Evolutionary conservation across 2,797 vertebrate species (phyloP).

Genomic region (Gymnoscopelus microlampas): DNA sequence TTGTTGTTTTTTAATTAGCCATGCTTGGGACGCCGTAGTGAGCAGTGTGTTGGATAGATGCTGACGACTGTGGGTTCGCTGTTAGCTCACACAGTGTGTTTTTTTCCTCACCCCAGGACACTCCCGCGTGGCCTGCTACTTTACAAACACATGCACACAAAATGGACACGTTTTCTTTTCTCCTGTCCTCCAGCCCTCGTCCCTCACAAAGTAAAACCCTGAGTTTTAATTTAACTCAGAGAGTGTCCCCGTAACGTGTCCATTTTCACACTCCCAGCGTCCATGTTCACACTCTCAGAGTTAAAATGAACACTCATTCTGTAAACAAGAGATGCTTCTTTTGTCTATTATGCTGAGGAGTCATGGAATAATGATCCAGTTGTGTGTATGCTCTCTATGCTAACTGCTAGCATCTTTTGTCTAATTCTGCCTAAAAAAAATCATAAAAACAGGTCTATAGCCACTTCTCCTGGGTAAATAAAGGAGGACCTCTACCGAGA

Average conservation of each 20-base stretch:
- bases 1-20: constrained; percentile 89
- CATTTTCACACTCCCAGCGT: no score
- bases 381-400: constrained; percentile 8
- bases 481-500: constrained; percentile 64
- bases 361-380: neutral
- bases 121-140: constrained; percentile 61
- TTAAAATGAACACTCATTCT: no score
- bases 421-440: constrained; percentile 62
- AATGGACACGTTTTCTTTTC: constrained; percentile 27
- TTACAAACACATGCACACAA: constrained; percentile 40
- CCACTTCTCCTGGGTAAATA: constrained; percentile 59
- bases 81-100: constrained; percentile 60
- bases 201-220: no score
- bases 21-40: constrained; percentile 71
- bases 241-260: no score
- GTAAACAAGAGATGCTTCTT: no score
- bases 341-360: no score
- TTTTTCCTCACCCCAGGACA: constrained; percentile 63
- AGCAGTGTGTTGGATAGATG: constrained; percentile 67
- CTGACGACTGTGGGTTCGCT: constrained; percentile 81
- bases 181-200: constrained; percentile 45
- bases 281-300: no score
- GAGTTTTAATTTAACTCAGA: constrained; percentile 54
- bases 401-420: constrained; percentile 29
- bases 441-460: constrained; percentile 53